These are phyloP conservation scores for fruit fly (Drosophila melanogaster) DNA, from an alignment of 1,140 invertebrate genomes.

Conservation along the genomic window Release_6_plus_ISO1_MT NT_033777.3:8364501-8365000, in stretches of 20 bases:
- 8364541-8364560: conserved; percentile 47
- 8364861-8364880: conserved; percentile 38
- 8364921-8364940: conserved; percentile 21
- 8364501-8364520: conserved; percentile 42
- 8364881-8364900: conserved; percentile 25
- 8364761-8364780: conserved; percentile 50
- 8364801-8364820: conserved; percentile 55
- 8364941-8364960: conserved; percentile 9
- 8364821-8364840: conserved; percentile 46
- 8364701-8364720: conserved; percentile 60
- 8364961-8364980: conserved; percentile 73
- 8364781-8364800: conserved; percentile 69
- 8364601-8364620: conserved; percentile 9
- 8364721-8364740: conserved; percentile 51
- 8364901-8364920: conserved; percentile 16
- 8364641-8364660: conserved; percentile 45
- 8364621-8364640: conserved; percentile 61
- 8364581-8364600: conserved; percentile 50
- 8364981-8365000: conserved; percentile 63
- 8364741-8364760: conserved; percentile 46
- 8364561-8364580: conserved; percentile 58
- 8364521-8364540: conserved; percentile 55
- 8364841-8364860: conserved; percentile 68
- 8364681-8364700: conserved; percentile 40
- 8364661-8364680: conserved; percentile 39